These are phyloP conservation scores for Aptenodytes patagonicus DNA, from an alignment of 2,113 vertebrate genomes.

Conservation along the genomic window DNA sequence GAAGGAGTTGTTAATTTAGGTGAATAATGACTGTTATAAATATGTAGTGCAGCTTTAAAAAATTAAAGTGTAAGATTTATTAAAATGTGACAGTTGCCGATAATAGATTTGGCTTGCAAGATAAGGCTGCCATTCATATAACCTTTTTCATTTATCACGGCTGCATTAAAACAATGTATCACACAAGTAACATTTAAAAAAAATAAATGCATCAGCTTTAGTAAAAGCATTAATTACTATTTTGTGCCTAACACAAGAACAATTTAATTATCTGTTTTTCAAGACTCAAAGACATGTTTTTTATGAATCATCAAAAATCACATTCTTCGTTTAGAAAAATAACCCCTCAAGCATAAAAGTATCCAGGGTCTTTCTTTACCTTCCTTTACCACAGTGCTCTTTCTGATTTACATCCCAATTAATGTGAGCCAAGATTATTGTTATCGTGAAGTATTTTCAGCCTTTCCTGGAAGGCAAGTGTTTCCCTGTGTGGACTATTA, in stretches of 20 bases:
- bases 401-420: neutral
- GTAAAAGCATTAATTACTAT: conserved; percentile 43
- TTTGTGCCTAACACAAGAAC: neutral
- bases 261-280: conserved; percentile 33
- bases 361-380: neutral
- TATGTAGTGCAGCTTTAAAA: neutral
- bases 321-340: conserved; percentile 1
- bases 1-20: neutral
- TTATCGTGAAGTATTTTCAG: neutral
- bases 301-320: conserved; percentile 24
- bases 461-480: conserved; percentile 1
- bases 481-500: neutral
- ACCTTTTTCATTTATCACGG: neutral
- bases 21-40: conserved; percentile 21
- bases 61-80: neutral
- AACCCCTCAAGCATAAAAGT: neutral
- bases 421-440: neutral
- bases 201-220: neutral
- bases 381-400: neutral
- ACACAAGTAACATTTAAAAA: neutral
- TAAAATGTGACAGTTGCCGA: neutral
- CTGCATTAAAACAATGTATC: neutral
- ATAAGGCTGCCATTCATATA: neutral
- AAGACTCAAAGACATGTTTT: neutral
- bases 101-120: neutral